Evolutionary conservation across 2,797 vertebrate species (phyloP).

Genomic region (Cryptoblepharus egeriae): DNA sequence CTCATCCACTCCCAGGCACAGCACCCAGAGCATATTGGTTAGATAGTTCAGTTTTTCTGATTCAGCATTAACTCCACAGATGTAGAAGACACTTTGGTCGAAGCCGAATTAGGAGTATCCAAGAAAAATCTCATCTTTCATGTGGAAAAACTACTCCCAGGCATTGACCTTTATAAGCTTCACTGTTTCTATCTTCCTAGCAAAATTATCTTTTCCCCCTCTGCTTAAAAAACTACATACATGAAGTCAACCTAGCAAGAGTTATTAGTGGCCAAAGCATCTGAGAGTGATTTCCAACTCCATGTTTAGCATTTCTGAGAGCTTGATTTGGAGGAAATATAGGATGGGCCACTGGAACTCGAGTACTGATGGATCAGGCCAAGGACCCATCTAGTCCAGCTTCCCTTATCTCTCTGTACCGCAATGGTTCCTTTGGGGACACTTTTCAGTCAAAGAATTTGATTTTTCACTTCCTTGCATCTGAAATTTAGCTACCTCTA

Average conservation of each 20-base stretch:
- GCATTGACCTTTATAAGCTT: slow-evolving; percentile 11
- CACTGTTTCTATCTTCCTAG: slow-evolving; percentile 3
- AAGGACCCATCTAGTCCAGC: too few relatives aligned
- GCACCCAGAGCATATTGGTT: neutral
- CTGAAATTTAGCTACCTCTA: too few relatives aligned
- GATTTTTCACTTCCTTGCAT: too few relatives aligned
- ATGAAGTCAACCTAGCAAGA: neutral
- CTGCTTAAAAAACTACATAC: neutral
- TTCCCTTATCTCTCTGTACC: neutral
- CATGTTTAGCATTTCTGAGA: neutral
- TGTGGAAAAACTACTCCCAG: neutral
- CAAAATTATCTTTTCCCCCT: neutral
- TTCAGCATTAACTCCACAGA: neutral
- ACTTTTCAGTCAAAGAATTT: too few relatives aligned
- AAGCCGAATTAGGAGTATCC: neutral
- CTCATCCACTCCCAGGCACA: neutral
- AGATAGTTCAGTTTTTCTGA: neutral
- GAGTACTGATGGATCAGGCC: too few relatives aligned
- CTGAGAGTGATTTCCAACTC: neutral
- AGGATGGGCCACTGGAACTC: neutral
- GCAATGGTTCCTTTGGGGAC: neutral
- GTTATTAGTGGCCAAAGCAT: neutral
- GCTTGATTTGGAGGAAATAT: neutral
- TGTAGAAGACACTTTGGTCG: neutral
- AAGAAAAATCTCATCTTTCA: neutral